Percentiles rank a stretch among this genome's conserved stretches.
Evolutionary conservation across 2,797 vertebrate genomes (phyloP).

Genomic region (Sarcophilus harrisii): DNA sequence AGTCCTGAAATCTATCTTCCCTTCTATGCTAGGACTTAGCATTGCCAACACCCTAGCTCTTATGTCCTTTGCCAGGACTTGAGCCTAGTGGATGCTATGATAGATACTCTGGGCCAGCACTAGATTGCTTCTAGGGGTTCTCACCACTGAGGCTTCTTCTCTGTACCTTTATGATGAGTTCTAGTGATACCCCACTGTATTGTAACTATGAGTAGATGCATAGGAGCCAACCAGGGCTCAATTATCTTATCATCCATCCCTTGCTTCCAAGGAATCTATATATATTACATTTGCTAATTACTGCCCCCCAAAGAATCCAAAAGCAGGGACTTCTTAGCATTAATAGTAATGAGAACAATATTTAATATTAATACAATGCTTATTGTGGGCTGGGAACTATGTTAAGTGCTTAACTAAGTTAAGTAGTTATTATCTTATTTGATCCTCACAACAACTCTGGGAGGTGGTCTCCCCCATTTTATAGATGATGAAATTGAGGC

Average conservation of each 20-base stretch:
- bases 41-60: neutral
- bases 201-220: neutral
- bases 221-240: neutral
- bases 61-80: neutral
- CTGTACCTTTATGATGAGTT: neutral
- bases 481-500: neutral
- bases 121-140: neutral
- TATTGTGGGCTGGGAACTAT: neutral
- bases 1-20: too few relatives aligned
- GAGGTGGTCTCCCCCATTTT: neutral
- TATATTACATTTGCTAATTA: neutral
- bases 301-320: neutral
- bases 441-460: neutral
- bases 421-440: neutral
- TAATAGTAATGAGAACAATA: neutral
- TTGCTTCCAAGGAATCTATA: neutral
- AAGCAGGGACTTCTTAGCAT: neutral
- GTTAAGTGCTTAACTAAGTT: neutral
- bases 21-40: neutral
- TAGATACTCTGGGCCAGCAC: neutral
- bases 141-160: neutral
- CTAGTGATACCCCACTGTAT: neutral
- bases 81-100: neutral
- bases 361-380: neutral
- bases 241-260: neutral